Evolutionary conservation across 2,113 vertebrate species (phyloP).

Genomic region (Brachyistius frenatus): DNA sequence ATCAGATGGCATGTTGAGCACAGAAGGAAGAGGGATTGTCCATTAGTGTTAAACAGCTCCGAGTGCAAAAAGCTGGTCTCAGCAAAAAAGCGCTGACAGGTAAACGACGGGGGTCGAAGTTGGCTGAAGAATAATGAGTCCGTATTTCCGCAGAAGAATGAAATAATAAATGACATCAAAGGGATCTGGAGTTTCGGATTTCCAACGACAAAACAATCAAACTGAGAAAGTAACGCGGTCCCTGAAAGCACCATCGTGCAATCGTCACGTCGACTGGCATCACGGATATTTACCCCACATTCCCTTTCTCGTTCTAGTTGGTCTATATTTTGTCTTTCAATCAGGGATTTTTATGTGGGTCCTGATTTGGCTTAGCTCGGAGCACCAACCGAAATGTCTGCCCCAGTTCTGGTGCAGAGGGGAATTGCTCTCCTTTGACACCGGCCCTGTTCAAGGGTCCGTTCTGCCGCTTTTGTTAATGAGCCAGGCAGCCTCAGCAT

Average conservation of each 20-base stretch:
- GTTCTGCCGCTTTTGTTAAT: constrained; percentile 52
- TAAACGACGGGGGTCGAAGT: constrained; percentile 53
- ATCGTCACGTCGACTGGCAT: constrained; percentile 57
- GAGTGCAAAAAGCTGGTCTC: constrained; percentile 57
- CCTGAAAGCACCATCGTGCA: constrained; percentile 27
- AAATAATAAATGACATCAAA: constrained; percentile 53
- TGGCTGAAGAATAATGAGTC: constrained; percentile 70
- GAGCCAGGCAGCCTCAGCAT: constrained; percentile 54
- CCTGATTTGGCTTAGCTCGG: constrained; percentile 66
- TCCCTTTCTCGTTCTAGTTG: constrained; percentile 44
- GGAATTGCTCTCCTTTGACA: constrained; percentile 69
- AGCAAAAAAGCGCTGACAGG: constrained; percentile 74
- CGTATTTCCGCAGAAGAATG: constrained; percentile 50
- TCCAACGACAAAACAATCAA: constrained; percentile 2
- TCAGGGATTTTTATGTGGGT: constrained; percentile 68
- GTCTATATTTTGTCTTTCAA: constrained; percentile 66
- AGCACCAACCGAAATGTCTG: constrained; percentile 68
- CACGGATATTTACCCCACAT: constrained; percentile 63
- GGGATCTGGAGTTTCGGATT: constrained; percentile 17
- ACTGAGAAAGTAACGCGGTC: neutral
- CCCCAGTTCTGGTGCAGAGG: constrained; percentile 68
- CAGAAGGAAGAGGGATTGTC: constrained; percentile 69
- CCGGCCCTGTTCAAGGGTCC: constrained; percentile 49
- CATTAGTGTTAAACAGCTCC: constrained; percentile 74
- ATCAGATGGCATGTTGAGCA: constrained; percentile 59